A percentile compares a stretch with the other conserved stretches of the same genome.
Conservation (phyloP, 2,888 invertebrate species). For the Trissoscelio sp. region DNA sequence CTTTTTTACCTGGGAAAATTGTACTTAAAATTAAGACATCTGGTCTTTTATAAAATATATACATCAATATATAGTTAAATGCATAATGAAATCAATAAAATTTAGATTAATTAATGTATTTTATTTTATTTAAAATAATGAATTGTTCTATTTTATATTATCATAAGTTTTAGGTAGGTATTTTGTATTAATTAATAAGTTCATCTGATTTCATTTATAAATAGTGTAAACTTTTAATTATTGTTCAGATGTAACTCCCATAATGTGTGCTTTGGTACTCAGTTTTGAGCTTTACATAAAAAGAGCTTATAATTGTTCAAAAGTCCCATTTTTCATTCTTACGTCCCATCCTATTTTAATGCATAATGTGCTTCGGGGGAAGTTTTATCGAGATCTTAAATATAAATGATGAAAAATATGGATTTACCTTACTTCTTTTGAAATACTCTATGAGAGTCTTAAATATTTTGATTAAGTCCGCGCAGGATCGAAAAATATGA, state of each 20-base stretch:
- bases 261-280: neutral
- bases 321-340: slow-evolving; percentile 65
- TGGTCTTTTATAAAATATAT: no score
- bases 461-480: slow-evolving; percentile 32
- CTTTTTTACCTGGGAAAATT: no score
- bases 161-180: no score
- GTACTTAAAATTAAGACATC: no score
- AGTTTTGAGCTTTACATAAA: slow-evolving; percentile 39
- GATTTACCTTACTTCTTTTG: slow-evolving; percentile 35
- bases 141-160: no score
- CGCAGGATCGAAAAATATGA: neutral
- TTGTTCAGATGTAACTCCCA: neutral
- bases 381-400: slow-evolving; percentile 62
- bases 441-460: slow-evolving; percentile 16
- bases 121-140: no score
- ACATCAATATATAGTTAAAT: no score
- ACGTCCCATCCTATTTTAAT: slow-evolving; percentile 56
- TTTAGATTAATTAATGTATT: no score
- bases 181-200: no score
- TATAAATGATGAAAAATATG: slow-evolving; percentile 59
- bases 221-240: no score
- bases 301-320: slow-evolving; percentile 58
- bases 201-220: no score
- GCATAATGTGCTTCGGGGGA: slow-evolving; percentile 57
- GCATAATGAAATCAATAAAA: no score